phyloP scores from a whole-genome alignment of 2,113 vertebrate genomes.

The Eira barbara region DNA sequence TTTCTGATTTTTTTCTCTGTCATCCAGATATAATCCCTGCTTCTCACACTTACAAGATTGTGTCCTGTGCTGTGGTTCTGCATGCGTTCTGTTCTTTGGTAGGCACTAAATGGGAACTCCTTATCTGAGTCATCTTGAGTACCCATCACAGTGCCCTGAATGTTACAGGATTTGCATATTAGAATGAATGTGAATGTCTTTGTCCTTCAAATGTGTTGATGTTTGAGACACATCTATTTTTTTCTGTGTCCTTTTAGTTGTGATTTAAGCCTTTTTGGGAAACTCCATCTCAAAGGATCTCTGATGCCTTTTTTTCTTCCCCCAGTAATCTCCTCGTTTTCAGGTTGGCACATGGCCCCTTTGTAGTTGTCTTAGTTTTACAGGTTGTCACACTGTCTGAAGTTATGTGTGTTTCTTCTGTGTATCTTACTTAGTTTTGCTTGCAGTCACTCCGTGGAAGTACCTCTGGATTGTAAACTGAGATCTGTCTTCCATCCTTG shows the following conservation, averaged over 20 bases:
- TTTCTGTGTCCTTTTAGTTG: constrained; percentile 10
- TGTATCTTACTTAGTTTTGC: neutral
- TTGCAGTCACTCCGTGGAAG: neutral
- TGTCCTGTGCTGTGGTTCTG: constrained; percentile 29
- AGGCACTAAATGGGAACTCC: constrained; percentile 29
- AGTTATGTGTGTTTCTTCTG: neutral
- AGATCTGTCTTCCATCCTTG: neutral
- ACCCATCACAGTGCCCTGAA: neutral
- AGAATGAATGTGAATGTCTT: neutral
- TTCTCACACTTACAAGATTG: constrained; percentile 31
- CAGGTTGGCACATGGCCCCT: neutral
- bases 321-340: neutral
- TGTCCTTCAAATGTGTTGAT: constrained; percentile 40
- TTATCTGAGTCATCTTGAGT: constrained; percentile 16
- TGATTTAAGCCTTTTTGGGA: constrained; percentile 24
- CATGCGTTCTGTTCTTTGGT: constrained; percentile 15
- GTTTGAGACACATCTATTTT: constrained; percentile 17
- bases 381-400: neutral
- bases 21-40: constrained; percentile 17
- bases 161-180: neutral
- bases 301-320: neutral
- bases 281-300: neutral
- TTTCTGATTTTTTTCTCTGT: neutral
- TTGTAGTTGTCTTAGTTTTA: neutral
- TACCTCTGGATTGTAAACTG: neutral